Conservation (phyloP, 2,888 invertebrate species). For the Dendrolimus pini region DNA sequence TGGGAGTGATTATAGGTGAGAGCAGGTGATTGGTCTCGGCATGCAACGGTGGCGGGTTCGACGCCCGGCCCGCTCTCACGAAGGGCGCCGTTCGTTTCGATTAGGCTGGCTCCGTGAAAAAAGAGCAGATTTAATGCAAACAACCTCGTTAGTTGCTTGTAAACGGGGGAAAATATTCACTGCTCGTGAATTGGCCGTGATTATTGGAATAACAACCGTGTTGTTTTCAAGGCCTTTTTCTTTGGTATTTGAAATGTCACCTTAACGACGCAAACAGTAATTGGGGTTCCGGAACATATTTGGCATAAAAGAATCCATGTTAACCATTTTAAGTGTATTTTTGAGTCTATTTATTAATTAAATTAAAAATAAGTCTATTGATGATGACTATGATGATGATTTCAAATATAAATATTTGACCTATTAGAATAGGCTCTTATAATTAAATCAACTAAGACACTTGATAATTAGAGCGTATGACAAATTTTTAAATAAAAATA, state of each 20-base stretch:
- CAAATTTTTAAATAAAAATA: too few relatives aligned
- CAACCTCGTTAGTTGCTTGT: slow-evolving; percentile 13
- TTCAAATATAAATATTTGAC: too few relatives aligned
- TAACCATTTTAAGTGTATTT: too few relatives aligned
- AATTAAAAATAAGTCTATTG: too few relatives aligned
- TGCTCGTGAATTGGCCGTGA: slow-evolving; percentile 16
- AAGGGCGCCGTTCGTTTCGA: slow-evolving; percentile 23
- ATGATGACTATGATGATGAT: too few relatives aligned
- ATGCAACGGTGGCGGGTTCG: slow-evolving; percentile 46
- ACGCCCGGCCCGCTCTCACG: slow-evolving; percentile 35
- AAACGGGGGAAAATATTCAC: slow-evolving; percentile 15
- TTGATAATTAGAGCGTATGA: too few relatives aligned
- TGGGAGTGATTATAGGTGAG: slow-evolving; percentile 45
- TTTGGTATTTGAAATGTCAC: neutral
- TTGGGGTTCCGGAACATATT: too few relatives aligned
- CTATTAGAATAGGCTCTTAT: too few relatives aligned
- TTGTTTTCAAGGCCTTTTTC: neutral
- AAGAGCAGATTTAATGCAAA: slow-evolving; percentile 21
- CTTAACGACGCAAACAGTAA: too few relatives aligned
- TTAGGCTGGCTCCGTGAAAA: slow-evolving; percentile 19
- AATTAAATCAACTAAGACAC: too few relatives aligned
- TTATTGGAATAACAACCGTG: slow-evolving; percentile 17
- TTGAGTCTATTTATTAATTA: too few relatives aligned
- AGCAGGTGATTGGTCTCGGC: slow-evolving; percentile 37
- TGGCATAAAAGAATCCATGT: too few relatives aligned